A percentile compares a stretch with the other conserved stretches of the same genome.
Conservation (phyloP, 2,113 vertebrate genomes). For the Mobula hypostoma region DNA sequence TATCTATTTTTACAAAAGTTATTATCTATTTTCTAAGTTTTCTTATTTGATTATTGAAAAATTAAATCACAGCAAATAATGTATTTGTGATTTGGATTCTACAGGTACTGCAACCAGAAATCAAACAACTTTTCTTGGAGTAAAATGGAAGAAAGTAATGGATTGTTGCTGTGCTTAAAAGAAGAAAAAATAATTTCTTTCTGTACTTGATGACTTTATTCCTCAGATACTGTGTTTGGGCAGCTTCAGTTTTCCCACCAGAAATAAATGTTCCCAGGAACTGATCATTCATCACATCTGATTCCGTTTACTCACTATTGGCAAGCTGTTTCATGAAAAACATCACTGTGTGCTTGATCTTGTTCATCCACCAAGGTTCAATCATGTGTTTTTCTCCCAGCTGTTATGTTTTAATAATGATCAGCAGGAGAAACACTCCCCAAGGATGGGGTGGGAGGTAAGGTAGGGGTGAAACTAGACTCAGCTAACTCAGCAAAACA, state of each 20-base stretch:
- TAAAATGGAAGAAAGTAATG: neutral
- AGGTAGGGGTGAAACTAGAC: neutral
- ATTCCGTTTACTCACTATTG: neutral
- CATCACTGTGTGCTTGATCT: neutral
- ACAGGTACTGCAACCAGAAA: neutral
- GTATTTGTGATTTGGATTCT: neutral
- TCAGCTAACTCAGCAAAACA: neutral
- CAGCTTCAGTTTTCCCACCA: neutral
- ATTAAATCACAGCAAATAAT: neutral
- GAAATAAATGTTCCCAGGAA: neutral
- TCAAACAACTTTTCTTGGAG: neutral
- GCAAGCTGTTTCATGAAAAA: neutral
- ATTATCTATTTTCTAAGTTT: neutral
- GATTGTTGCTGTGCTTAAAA: neutral
- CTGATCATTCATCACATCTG: neutral
- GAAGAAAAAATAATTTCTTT: neutral
- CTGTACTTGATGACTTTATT: neutral
- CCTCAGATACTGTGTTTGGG: neutral
- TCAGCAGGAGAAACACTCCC: neutral
- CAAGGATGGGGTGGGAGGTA: neutral
- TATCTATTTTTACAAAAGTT: neutral
- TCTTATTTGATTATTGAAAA: neutral
- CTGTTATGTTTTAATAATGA: neutral
- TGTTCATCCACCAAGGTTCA: neutral
- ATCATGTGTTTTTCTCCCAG: neutral